Conservation (phyloP, 2,888 invertebrate genomes). For the Gonocerus acuteangulatus region DNA sequence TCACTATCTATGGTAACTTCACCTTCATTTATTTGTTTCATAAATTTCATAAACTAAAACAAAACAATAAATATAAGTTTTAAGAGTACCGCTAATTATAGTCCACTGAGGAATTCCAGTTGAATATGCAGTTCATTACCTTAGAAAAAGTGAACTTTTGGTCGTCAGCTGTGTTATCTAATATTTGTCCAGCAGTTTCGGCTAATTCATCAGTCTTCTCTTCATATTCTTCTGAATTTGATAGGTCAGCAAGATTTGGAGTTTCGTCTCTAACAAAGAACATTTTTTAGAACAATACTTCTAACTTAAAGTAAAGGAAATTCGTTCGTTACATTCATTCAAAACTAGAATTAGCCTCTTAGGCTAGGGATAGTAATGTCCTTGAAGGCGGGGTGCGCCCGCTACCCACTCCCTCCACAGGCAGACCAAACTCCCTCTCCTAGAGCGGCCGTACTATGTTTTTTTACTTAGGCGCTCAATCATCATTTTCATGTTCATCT, state of each 20-base stretch:
- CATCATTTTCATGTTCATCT: no score
- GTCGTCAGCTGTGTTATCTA: constrained; percentile 48
- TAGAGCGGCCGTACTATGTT: no score
- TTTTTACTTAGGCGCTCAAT: no score
- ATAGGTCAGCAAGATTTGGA: constrained; percentile 30
- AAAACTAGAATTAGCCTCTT: no score
- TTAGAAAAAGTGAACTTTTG: constrained; percentile 64
- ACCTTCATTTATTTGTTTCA: constrained; percentile 66
- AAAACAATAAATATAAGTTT: not conserved
- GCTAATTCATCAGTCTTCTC: constrained; percentile 34
- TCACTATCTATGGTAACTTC: constrained; percentile 51
- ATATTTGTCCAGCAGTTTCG: constrained; percentile 37
- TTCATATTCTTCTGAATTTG: constrained; percentile 34
- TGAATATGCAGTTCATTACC: constrained; percentile 44
- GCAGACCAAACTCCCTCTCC: no score
- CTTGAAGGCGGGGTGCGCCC: no score
- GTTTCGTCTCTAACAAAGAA: constrained; percentile 31
- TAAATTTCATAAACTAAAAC: constrained; percentile 71
- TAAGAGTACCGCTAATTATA: no score
- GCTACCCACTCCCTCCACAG: no score
- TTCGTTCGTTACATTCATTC: no score
- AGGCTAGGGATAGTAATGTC: no score
- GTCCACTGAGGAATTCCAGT: no score
- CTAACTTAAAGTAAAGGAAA: not conserved
- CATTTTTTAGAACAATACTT: not conserved